Evolutionary conservation across 2,797 vertebrate genomes (phyloP).

Genomic region (Gymnothorax reevesii): DNA sequence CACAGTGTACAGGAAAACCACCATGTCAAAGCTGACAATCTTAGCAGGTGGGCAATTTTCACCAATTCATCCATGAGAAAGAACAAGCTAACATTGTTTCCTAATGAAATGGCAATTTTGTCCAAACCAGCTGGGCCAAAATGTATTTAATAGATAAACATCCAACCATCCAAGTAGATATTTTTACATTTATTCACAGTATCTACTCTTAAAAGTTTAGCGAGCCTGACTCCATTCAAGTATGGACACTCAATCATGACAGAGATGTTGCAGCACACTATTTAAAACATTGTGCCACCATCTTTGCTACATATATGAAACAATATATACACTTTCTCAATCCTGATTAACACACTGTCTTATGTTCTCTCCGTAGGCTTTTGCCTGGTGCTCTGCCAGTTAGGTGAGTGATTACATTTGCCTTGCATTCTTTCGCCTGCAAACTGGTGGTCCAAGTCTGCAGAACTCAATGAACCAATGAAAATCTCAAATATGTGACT

Average conservation of each 20-base stretch:
- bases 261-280: not conserved
- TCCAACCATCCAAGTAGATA: not conserved
- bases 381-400: conserved; percentile 47
- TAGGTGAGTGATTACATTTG: conserved; percentile 21
- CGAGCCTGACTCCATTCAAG: not conserved
- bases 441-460: not conserved
- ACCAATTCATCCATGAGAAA: not conserved
- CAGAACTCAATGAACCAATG: not conserved
- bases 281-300: not conserved
- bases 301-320: not conserved
- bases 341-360: conserved; percentile 7
- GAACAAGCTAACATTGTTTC: not conserved
- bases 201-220: not conserved
- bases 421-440: not conserved
- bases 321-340: not conserved
- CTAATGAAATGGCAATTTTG: not conserved
- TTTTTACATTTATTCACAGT: no score
- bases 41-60: conserved; percentile 53
- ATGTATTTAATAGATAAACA: not conserved
- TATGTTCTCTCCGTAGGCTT: conserved; percentile 36
- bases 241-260: not conserved
- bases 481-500: no score
- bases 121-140: not conserved
- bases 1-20: conserved; percentile 22
- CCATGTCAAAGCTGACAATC: conserved; percentile 56